Evolutionary conservation across 1,140 invertebrate species (phyloP), one percentile per base, ranked within the genome.

Genomic region (Leptinotarsa undecemlineata): DNA sequence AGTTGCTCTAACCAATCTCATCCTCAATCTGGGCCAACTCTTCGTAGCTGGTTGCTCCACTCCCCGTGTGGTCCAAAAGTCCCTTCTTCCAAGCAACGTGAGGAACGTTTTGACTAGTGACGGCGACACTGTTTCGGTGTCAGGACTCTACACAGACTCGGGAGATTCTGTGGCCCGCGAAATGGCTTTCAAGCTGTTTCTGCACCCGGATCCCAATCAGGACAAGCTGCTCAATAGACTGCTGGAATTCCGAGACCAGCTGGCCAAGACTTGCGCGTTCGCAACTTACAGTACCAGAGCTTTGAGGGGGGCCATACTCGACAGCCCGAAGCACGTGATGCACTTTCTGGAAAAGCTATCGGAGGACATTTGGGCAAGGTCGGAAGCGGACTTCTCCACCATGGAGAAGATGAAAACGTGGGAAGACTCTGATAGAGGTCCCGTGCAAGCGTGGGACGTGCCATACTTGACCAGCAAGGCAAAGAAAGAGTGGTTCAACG

Each of bases 211-310:
- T 81, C 77, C 86, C 8, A 86, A 90, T 1, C 96, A 98, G 85
- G 92, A 96, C 81, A 83, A 89, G 64, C 83, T 96, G 15, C 87
- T 99, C 2, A 82, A 88, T 68, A 87, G 92, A 80, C 86, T 98
- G 19, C 85, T 99, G 14, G 85, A 87, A 61, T 90, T 91, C 0
- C 85, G 97, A 60, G 87, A 94, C 82, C 86, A 92, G 68, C 88
- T 99, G 72, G 96, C 96, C 0, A 85, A 90, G 67, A 88, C 95
- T 26, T 98, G 96, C 84, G 96, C 94, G 3, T 99, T 98, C 86
- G 83, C 89, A 13, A 92, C 94, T 0, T 98, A 95, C 84, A 92
- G 94, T 23, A 94, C 98, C 83, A 90, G 94, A 84, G 95, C 96
- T 13, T 87, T 98, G 3, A 93, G 92, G 81, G 94, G 93, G 20